A percentile compares a stretch with the other conserved stretches of the same genome.
phyloP scores from a whole-genome alignment of 2,113 vertebrate genomes.

The Coreoperca whiteheadi region DNA sequence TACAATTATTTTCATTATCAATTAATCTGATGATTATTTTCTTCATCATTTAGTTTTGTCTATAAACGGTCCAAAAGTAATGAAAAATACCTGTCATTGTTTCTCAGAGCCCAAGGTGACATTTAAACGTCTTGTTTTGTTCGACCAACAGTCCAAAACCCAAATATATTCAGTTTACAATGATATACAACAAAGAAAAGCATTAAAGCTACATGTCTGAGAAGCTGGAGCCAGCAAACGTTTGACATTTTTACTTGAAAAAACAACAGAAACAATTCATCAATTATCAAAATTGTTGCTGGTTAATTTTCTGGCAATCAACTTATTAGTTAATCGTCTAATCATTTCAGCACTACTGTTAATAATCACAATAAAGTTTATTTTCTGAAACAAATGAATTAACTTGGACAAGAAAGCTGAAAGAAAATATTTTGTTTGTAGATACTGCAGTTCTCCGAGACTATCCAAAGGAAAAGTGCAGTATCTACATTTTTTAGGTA shows the following conservation, averaged over 20 bases:
- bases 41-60: neutral
- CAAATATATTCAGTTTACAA: neutral
- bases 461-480: neutral
- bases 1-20: neutral
- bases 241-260: neutral
- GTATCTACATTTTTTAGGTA: neutral
- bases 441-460: neutral
- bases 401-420: neutral
- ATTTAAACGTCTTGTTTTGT: neutral
- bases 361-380: neutral
- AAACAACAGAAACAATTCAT: too few relatives aligned
- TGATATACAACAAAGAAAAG: too few relatives aligned
- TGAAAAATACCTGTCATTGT: neutral
- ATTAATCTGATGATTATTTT: neutral
- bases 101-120: neutral
- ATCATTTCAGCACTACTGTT: too few relatives aligned
- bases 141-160: neutral
- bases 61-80: neutral
- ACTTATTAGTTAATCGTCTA: too few relatives aligned
- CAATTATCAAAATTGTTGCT: too few relatives aligned
- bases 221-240: too few relatives aligned
- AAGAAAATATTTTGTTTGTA: neutral
- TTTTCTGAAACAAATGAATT: neutral
- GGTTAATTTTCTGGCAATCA: too few relatives aligned
- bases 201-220: too few relatives aligned